Conservation (phyloP, 2,113 vertebrate species). For the Riparia riparia region DNA sequence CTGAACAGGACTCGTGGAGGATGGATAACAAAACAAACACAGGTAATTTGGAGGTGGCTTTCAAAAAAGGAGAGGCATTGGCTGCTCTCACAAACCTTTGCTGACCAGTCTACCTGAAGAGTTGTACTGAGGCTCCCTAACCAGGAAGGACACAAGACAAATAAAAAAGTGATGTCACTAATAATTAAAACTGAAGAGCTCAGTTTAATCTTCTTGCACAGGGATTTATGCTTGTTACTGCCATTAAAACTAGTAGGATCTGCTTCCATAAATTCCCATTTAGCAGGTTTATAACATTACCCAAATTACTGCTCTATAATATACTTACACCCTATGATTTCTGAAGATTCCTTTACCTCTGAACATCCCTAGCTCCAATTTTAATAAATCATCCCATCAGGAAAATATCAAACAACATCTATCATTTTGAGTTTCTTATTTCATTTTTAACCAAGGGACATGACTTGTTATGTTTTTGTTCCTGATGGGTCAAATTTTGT, state of each 20-base stretch:
- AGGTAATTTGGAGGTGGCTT: rapidly evolving
- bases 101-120: neutral
- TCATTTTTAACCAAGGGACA: neutral
- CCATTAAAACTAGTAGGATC: slow-evolving; percentile 32
- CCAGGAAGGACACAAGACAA: neutral
- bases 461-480: neutral
- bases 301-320: slow-evolving; percentile 21
- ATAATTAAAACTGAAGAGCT: slow-evolving; percentile 7
- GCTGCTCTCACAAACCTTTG: neutral
- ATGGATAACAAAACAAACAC: neutral
- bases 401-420: neutral
- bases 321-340: neutral
- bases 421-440: neutral
- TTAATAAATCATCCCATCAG: neutral
- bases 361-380: neutral
- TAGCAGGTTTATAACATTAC: slow-evolving; percentile 24
- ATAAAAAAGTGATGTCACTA: neutral
- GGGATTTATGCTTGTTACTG: slow-evolving; percentile 37
- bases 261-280: slow-evolving; percentile 50
- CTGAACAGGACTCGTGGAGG: neutral
- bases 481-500: neutral
- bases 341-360: neutral
- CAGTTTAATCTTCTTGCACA: neutral
- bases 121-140: neutral
- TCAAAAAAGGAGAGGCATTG: neutral